A percentile compares a stretch with the other conserved stretches of the same genome.
These are phyloP conservation scores for Hemaris fuciformis DNA, from an alignment of 2,888 invertebrate genomes.

Conservation along the genomic window DNA sequence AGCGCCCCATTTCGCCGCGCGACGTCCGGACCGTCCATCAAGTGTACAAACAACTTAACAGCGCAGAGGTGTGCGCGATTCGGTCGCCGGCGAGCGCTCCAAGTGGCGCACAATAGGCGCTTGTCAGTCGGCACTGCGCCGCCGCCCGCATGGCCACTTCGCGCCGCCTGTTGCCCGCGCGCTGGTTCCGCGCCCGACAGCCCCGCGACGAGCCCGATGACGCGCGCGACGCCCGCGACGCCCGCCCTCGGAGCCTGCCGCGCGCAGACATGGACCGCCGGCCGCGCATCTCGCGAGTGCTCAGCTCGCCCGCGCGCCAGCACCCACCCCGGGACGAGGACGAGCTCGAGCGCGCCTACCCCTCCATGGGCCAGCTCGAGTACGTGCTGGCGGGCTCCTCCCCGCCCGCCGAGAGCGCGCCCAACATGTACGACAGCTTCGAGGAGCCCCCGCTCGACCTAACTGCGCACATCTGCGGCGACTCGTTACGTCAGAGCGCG, in stretches of 20 bases:
- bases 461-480: slow-evolving; percentile 87
- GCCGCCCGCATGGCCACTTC: slow-evolving; percentile 71
- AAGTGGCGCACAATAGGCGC: slow-evolving; percentile 64
- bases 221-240: slow-evolving; percentile 43
- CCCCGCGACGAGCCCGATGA: slow-evolving; percentile 35
- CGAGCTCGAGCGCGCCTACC: slow-evolving; percentile 84
- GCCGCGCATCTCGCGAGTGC: slow-evolving; percentile 61
- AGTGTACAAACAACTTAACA: slow-evolving; percentile 25
- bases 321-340: slow-evolving; percentile 52
- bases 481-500: slow-evolving; percentile 87
- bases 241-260: slow-evolving; percentile 40
- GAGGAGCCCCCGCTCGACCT: slow-evolving; percentile 86
- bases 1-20: slow-evolving; percentile 43
- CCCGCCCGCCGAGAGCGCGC: slow-evolving; percentile 90
- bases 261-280: slow-evolving; percentile 54
- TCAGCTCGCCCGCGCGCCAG: slow-evolving; percentile 36
- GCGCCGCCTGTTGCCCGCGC: slow-evolving; percentile 64
- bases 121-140: slow-evolving; percentile 32
- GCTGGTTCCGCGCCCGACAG: slow-evolving; percentile 63
- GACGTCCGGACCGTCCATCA: slow-evolving; percentile 4
- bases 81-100: slow-evolving; percentile 52
- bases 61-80: slow-evolving; percentile 51
- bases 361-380: slow-evolving; percentile 85
- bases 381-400: slow-evolving; percentile 91
- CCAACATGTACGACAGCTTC: slow-evolving; percentile 91